These are phyloP conservation scores for Nerophis lumbriciformis DNA, from an alignment of 2,113 vertebrate species.

Conservation along the genomic window DNA sequence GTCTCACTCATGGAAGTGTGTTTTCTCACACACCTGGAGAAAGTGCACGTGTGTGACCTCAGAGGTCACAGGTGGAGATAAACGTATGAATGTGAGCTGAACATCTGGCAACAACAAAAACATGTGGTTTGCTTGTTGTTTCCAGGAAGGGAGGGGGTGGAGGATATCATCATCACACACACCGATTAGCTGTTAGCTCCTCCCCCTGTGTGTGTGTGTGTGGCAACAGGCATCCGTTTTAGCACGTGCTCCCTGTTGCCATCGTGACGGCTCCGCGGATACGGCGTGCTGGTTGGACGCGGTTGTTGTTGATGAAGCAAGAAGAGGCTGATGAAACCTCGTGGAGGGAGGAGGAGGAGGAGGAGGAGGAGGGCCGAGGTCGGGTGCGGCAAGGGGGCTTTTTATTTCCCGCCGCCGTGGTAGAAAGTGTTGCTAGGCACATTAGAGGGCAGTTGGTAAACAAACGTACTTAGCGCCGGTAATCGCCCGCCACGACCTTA, in stretches of 20 bases:
- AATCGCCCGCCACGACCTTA: background rate
- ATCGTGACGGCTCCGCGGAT: conserved; percentile 72
- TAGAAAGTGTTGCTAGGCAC: conserved; percentile 66
- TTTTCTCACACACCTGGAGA: no score
- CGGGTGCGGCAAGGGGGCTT: conserved; percentile 18
- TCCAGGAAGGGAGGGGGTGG: conserved; percentile 28
- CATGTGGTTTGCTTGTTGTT: conserved; percentile 58
- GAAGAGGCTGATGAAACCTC: conserved; percentile 62
- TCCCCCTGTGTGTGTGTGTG: conserved; percentile 33
- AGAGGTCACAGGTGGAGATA: no score
- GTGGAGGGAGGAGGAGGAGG: conserved; percentile 42
- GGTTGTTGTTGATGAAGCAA: conserved; percentile 64
- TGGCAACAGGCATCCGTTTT: conserved; percentile 69
- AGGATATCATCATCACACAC: conserved; percentile 62
- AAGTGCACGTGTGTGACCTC: no score
- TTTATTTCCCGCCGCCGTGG: conserved; percentile 21
- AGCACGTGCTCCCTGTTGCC: conserved; percentile 70
- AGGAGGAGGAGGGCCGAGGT: conserved; percentile 27
- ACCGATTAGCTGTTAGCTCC: conserved; percentile 61
- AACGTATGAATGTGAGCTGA: no score
- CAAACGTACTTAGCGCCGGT: conserved; percentile 37
- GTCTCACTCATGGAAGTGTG: no score
- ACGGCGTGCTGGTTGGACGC: conserved; percentile 76
- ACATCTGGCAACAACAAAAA: conserved; percentile 39
- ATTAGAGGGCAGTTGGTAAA: conserved; percentile 50